Conservation (phyloP, 2,113 vertebrate species). For the Cepphus grylle region DNA sequence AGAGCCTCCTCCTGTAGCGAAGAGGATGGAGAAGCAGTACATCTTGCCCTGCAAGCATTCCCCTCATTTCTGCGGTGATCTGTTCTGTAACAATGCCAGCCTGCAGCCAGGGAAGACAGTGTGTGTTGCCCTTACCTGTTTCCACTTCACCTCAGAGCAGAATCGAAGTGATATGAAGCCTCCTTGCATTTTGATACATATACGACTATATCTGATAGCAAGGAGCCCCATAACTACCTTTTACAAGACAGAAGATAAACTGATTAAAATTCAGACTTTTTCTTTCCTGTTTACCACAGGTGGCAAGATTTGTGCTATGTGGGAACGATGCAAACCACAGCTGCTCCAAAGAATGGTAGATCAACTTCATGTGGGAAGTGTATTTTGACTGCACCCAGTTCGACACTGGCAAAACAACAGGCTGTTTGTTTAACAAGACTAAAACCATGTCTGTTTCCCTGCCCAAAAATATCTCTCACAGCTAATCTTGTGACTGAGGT, state of each 20-base stretch:
- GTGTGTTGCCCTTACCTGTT: neutral
- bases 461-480: neutral
- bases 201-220: neutral
- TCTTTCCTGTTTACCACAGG: neutral
- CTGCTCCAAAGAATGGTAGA: neutral
- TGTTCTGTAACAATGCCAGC: neutral
- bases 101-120: neutral
- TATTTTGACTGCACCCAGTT: neutral
- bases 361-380: neutral
- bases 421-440: neutral
- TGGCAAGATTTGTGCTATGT: neutral
- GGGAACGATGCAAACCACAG: neutral
- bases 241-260: neutral
- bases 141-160: neutral
- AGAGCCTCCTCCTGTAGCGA: neutral
- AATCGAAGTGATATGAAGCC: neutral
- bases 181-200: neutral
- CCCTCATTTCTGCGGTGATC: neutral
- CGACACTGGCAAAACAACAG: neutral
- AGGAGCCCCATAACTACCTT: neutral
- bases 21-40: neutral
- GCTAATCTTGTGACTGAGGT: conserved; percentile 8
- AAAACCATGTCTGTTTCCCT: neutral
- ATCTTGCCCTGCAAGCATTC: neutral
- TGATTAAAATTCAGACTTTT: neutral